Base-by-base conservation (phyloP, 2,113 vertebrate species). In the Candoia aspera region DNA sequence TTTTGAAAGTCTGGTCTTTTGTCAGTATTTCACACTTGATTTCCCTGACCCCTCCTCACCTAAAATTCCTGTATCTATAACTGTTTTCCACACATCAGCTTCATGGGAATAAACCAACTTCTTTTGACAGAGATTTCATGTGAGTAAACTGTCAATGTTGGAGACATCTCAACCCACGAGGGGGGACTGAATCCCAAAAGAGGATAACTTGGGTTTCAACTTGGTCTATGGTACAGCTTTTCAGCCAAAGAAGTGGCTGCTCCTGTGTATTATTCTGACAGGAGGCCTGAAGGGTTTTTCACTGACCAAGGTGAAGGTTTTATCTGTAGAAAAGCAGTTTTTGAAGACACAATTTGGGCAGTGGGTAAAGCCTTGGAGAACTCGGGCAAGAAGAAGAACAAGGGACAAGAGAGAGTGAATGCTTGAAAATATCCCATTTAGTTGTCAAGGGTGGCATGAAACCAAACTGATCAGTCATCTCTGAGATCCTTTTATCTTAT, bases 381-480 rank as follows among this genome's bases (percentile, higher is more conserved):
- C 89, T 9, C 93, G 23, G 79, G 89, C 85, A 91, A 91, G 93
- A 93, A 93, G 29, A 90, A 94, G 92, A 90, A 73, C 6, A 1
- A 17, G 2, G 42, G 24, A n/a, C 53, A 60, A 9, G 6, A 60
- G 49, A 79, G 33, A 93, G 95, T 94, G 15, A 53, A 33, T 57
- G 89, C 95, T 96, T 95, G 95, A 95, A 88, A 91, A 92, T 93
- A 96, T 95, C 90, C 92, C 94, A 94, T 92, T 96, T 96, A 95
- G 92, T 92, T 0, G 0, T 91, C 92, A 90, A 94, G 93, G 92
- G 90, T 94, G 95, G 93, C 91, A 91, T 89, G 93, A 94, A 93
- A 94, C 93, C 92, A 95, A 96, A 95, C 33, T 94, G 96, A 91
- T 96, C 79, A 55, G 92, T 93, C 96, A 94, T 93, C 94, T 96